phyloP scores from a whole-genome alignment of 2,888 invertebrate genomes.

The Trachelus troglodyta region DNA sequence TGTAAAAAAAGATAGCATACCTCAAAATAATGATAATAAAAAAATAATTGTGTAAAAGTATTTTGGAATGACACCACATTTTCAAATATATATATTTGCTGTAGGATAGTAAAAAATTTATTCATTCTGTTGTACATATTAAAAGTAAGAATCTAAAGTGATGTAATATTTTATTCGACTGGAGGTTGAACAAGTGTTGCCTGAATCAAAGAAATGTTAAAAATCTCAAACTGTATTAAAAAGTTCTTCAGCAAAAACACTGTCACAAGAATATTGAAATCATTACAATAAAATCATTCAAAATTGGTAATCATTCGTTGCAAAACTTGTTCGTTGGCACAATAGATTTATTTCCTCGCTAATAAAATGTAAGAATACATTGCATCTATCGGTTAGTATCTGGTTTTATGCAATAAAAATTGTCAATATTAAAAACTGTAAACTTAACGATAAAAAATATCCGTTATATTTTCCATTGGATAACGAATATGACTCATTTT shows the following conservation, averaged over 20 bases:
- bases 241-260: background rate
- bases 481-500: background rate
- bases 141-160: background rate
- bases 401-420: background rate
- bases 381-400: background rate
- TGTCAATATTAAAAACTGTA: background rate
- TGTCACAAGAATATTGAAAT: background rate
- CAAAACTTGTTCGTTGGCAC: slow-evolving; percentile 16
- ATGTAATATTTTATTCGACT: background rate
- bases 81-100: slow-evolving; percentile 17
- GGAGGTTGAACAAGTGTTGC: background rate
- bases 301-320: background rate
- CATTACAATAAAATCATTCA: background rate
- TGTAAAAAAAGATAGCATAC: slow-evolving; percentile 10
- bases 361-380: background rate
- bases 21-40: background rate
- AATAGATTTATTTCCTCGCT: background rate
- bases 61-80: slow-evolving; percentile 14
- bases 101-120: slow-evolving; percentile 1
- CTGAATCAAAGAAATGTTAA: background rate
- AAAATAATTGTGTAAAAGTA: slow-evolving; percentile 26
- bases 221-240: background rate
- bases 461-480: background rate
- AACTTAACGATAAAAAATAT: slow-evolving; percentile 6
- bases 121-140: slow-evolving; percentile 6